Evolutionary conservation across 2,888 invertebrate species (phyloP), one percentile per base, ranked within the genome.

Genomic region (Seira sanloemensis): DNA sequence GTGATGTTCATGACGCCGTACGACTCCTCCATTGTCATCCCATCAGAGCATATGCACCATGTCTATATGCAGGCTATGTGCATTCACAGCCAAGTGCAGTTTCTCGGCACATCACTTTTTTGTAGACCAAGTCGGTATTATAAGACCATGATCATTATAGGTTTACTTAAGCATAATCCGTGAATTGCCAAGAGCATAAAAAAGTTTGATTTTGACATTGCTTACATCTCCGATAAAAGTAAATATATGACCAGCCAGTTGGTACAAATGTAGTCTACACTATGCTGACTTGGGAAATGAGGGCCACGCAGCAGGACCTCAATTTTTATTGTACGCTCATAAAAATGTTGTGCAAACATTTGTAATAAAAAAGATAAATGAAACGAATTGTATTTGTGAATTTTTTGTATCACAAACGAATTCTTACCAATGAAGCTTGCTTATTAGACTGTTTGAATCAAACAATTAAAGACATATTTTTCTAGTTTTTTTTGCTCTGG

Each of bases 201-300:
- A 37, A 80, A 66, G 65, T 80, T 80, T 80, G 80, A 80, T 80
- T n/a, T 80, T 80, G 74, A 75, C 80, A 80, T 80, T 16, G 54
- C 54, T 68, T 75, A 68, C n/a, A n/a, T n/a, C n/a, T 62, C 68
- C 75, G 80, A 80, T 80, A 74, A 80, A 75, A 80, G 75, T 68
- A 69, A 74, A 80, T 80, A 74, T 80, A 80, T 80, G 75, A 18
- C 21, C 67, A 80, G 74, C 24, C 80, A 50, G 67, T 68, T 80
- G 54, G 23, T 68, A 62, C 67, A 21, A 67, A n/a, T n/a, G 67
- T 21, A 21, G 25, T 62, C 65, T 69, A 37, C 62, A 67, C 76
- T 67, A 75, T 37, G 80, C 58, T 80, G 74, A 74, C 66, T 80
- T 80, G 74, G 74, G 27, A 80, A 80, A 80, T 80, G 75, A 74